Base-by-base conservation (phyloP, 2,797 vertebrate genomes). In the Malurus leucopterus region DNA sequence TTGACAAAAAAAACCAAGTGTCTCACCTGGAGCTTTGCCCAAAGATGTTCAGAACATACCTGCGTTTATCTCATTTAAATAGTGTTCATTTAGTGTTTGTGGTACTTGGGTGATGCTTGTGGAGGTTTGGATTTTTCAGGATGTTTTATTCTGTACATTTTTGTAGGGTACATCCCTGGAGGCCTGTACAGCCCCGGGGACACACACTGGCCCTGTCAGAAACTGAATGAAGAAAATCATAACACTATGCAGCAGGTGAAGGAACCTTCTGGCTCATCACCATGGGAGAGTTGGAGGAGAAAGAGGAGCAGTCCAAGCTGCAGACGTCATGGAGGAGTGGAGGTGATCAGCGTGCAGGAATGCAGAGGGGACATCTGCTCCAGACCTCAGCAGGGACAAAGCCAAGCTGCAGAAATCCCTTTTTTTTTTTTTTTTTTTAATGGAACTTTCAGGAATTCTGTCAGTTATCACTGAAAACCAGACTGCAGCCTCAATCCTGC, bases 361-460 rank as follows among this genome's bases (percentile, higher is more conserved):
- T 69, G 84, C 72, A 41, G 58, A 49, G 69, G 75, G 69, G 86
- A 87, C 78, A 61, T 70, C 73, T 87, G 79, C 76, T 85, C 70
- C 82, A 91, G 55, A 65, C 27, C 38, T 57, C 44, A 24, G 51
- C 55, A 57, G 59, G 54, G 84, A 73, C 59, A 76, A 65, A 91
- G 58, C 40, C 73, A 91, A 88, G 54, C 64, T 73, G 71, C 67
- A 94, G 91, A 94, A 93, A 61, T 67, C 58, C 30, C 43, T 15
- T 27, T 36, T 54, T 34, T 34, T 34, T 34, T 72, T 30, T 46
- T 50, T 36, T 9, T 36, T 36, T 36, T 5, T 5, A 36, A 36
- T 36, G 36, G 50, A 36, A 54, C 44, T 71, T 70, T 88, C 74
- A 84, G 63, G 63, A 70, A n/a, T 86, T 68, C 83, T 76, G 53